phyloP scores from a whole-genome alignment of 2,797 vertebrate species.

The Tarsius wallacei region DNA sequence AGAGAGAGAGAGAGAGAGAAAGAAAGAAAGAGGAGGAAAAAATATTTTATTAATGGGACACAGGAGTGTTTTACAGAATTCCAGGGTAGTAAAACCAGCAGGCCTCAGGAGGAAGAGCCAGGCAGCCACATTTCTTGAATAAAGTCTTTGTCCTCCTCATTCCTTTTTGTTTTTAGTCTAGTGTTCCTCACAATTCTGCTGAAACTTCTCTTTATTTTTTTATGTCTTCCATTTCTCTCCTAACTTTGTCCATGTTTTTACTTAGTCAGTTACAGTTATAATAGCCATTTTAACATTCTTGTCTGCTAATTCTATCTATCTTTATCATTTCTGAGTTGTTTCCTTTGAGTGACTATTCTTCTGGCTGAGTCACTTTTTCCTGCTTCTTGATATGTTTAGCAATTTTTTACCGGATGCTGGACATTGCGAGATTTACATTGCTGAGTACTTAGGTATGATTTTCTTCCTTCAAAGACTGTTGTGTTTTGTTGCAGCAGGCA shows the following conservation, averaged over 20 bases:
- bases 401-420: neutral
- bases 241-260: constrained; percentile 45
- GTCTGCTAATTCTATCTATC: neutral
- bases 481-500: neutral
- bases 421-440: neutral
- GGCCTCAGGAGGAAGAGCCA: neutral
- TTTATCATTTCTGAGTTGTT: neutral
- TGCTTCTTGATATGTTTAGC: neutral
- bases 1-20: too few species aligned
- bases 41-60: neutral
- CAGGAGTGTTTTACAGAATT: neutral
- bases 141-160: neutral
- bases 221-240: neutral
- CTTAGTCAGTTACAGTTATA: neutral
- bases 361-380: neutral
- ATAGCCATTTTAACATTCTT: neutral
- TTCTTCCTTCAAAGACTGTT: constrained; percentile 12
- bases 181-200: neutral
- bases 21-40: too few species aligned
- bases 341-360: constrained; percentile 10
- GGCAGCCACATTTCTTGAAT: neutral
- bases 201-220: neutral
- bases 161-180: neutral
- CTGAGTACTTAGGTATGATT: neutral
- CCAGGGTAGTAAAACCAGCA: neutral